Conservation (phyloP, 2,888 invertebrate genomes). For the Pachymerium ferrugineum region DNA sequence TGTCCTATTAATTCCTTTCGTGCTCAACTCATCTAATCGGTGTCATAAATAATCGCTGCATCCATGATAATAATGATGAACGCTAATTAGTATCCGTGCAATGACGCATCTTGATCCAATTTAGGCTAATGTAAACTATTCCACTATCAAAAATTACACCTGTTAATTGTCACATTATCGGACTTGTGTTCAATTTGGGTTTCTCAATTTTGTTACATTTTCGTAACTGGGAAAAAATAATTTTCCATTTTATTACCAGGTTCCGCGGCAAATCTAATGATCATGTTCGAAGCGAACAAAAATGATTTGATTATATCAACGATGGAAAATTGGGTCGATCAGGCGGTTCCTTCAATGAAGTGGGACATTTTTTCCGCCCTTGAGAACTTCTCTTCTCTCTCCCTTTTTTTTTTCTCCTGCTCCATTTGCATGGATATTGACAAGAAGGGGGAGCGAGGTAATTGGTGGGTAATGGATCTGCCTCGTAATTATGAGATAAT, state of each 20-base stretch:
- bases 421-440: slow-evolving; percentile 9
- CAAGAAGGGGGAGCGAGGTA: background rate
- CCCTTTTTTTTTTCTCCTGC: background rate
- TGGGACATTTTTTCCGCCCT: slow-evolving; percentile 4
- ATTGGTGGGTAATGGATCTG: slow-evolving; percentile 13
- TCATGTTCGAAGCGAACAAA: background rate
- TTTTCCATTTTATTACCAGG: background rate
- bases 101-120: background rate
- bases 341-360: slow-evolving; percentile 9
- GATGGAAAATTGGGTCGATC: slow-evolving; percentile 9
- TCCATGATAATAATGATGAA: slow-evolving; percentile 13
- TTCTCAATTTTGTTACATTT: too few species aligned
- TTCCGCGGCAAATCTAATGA: background rate
- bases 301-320: slow-evolving; percentile 4
- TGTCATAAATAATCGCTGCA: background rate
- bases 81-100: slow-evolving; percentile 8
- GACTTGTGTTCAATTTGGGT: background rate
- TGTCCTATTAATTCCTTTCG: slow-evolving; percentile 8
- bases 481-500: slow-evolving; percentile 13
- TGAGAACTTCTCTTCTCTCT: background rate
- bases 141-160: background rate
- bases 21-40: slow-evolving; percentile 13
- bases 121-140: background rate
- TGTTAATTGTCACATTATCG: slow-evolving; percentile 4
- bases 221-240: background rate